Evolutionary conservation across 2,113 vertebrate species (phyloP).

Genomic region (Scolopax mira): DNA sequence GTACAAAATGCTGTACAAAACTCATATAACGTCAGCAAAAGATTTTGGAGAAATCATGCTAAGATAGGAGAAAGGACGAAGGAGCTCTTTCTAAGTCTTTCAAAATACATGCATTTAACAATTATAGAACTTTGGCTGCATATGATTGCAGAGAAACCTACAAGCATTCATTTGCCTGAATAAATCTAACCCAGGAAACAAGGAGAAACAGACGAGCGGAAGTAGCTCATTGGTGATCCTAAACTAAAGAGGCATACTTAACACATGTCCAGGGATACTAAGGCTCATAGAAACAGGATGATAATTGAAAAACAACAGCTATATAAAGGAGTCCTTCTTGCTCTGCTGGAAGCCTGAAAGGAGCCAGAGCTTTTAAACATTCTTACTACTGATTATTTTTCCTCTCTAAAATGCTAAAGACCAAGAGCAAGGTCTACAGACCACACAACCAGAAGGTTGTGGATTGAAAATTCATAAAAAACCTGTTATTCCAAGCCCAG

Average conservation of each 20-base stretch:
- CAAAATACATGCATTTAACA: neutral
- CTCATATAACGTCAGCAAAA: neutral
- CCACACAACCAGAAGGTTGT: neutral
- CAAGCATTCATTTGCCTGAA: neutral
- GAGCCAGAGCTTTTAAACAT: neutral
- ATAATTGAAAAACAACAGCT: neutral
- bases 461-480: neutral
- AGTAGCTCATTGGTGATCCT: neutral
- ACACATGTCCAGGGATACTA: neutral
- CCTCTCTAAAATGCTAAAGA: neutral
- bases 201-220: neutral
- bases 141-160: neutral
- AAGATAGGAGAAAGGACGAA: neutral
- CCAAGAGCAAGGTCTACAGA: neutral
- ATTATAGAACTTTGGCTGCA: neutral
- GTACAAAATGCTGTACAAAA: neutral
- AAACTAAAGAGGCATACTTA: neutral
- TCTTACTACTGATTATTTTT: neutral
- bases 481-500: neutral
- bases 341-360: neutral
- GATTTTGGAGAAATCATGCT: neutral
- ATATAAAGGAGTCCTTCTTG: neutral
- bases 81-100: neutral
- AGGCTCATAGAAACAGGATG: neutral
- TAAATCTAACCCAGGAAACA: neutral